phyloP scores from a whole-genome alignment of 2,888 invertebrate species.

The Philereme transversata region DNA sequence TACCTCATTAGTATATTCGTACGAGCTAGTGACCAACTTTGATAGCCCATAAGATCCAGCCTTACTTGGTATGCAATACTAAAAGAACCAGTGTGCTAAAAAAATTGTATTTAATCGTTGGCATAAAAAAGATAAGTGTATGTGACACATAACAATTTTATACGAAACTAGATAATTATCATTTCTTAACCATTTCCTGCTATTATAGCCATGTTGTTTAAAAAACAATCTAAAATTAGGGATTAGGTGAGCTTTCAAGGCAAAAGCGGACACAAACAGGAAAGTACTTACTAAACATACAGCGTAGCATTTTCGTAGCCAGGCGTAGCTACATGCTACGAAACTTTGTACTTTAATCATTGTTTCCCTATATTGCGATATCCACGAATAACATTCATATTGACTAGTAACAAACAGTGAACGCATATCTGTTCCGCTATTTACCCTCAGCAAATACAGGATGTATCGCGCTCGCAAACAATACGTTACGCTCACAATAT shows the following conservation, averaged over 20 bases:
- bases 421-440: slow-evolving; percentile 19
- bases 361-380: slow-evolving; percentile 5
- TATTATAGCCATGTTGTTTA: too few relatives aligned
- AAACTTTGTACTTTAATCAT: slow-evolving; percentile 3
- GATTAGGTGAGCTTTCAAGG: background rate
- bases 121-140: too few relatives aligned
- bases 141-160: too few relatives aligned
- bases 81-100: too few relatives aligned
- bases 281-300: background rate
- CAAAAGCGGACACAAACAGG: background rate
- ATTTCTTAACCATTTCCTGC: too few relatives aligned
- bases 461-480: slow-evolving; percentile 12
- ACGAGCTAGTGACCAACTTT: too few relatives aligned
- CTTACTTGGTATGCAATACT: too few relatives aligned
- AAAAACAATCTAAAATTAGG: too few relatives aligned
- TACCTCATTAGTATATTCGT: too few relatives aligned
- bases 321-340: slow-evolving; percentile 3
- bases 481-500: slow-evolving; percentile 5
- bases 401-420: slow-evolving; percentile 16
- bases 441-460: slow-evolving; percentile 14
- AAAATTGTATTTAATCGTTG: too few relatives aligned
- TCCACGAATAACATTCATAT: slow-evolving; percentile 12
- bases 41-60: too few relatives aligned
- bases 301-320: background rate
- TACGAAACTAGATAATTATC: too few relatives aligned